phyloP scores from a whole-genome alignment of 2,113 vertebrate species.

The Oreochromis niloticus region DNA sequence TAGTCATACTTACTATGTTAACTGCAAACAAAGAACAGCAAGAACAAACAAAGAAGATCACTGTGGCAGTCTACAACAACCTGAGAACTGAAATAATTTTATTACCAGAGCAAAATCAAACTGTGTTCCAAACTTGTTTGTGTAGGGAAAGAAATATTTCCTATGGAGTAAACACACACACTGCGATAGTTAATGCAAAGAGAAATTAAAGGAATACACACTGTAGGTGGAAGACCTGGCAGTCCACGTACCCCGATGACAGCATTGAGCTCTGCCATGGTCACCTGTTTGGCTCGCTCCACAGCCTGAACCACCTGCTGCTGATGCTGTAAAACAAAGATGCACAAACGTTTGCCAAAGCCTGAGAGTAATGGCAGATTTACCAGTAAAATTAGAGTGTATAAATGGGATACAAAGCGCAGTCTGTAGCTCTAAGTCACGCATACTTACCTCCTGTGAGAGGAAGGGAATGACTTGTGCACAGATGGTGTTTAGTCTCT shows the following conservation, averaged over 20 bases:
- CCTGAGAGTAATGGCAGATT: not conserved
- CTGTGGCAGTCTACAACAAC: not conserved
- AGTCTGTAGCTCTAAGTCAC: slow-evolving; percentile 39
- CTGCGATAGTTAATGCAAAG: not conserved
- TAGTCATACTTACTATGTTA: not conserved
- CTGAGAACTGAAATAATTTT: not conserved
- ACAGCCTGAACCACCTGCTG: slow-evolving; percentile 97
- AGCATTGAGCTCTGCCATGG: slow-evolving; percentile 95
- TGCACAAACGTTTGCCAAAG: not conserved
- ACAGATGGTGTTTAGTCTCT: slow-evolving; percentile 98
- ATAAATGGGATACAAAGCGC: not conserved
- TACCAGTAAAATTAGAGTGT: not conserved
- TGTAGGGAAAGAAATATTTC: not conserved
- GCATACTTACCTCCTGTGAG: slow-evolving; percentile 90
- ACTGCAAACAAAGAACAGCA: not conserved
- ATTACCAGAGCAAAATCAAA: not conserved
- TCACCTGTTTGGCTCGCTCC: slow-evolving; percentile 97
- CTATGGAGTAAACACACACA: not conserved
- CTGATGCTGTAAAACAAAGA: slow-evolving; percentile 79
- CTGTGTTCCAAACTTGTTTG: not conserved
- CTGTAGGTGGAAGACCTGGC: slow-evolving; percentile 90
- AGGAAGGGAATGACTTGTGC: slow-evolving; percentile 99
- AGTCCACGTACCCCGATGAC: slow-evolving; percentile 98
- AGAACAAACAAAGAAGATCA: not conserved
- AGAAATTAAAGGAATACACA: slow-evolving; percentile 82